These are phyloP conservation scores for Drosophila varians DNA, from an alignment of 1,140 invertebrate genomes.

Conservation along the genomic window DNA sequence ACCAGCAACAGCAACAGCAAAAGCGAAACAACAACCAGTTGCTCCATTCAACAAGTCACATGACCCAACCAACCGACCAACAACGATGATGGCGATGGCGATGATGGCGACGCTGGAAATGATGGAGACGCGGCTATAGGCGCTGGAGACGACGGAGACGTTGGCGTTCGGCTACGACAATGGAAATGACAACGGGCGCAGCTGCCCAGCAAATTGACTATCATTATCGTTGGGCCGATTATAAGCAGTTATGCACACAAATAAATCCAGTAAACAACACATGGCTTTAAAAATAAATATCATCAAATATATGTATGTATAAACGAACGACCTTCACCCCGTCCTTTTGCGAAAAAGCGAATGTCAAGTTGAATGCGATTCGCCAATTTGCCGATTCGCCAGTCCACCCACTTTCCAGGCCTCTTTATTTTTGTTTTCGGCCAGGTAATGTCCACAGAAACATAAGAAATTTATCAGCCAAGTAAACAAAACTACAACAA, in stretches of 20 bases:
- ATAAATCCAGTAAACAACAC: slow-evolving; percentile 28
- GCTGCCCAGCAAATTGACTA: slow-evolving; percentile 69
- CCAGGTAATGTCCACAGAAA: not conserved
- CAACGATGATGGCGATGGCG: slow-evolving; percentile 41
- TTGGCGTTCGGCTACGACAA: slow-evolving; percentile 39
- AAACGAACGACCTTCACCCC: slow-evolving; percentile 66
- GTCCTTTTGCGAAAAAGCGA: slow-evolving; percentile 66
- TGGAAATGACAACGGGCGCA: slow-evolving; percentile 34
- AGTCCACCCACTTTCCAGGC: slow-evolving; percentile 4
- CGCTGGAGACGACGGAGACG: slow-evolving; percentile 24
- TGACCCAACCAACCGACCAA: slow-evolving; percentile 66
- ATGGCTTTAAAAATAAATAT: slow-evolving; percentile 16
- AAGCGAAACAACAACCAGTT: slow-evolving; percentile 71
- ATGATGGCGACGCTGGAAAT: slow-evolving; percentile 36
- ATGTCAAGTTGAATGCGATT: slow-evolving; percentile 78
- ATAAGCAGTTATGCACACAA: slow-evolving; percentile 50
- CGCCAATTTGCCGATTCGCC: slow-evolving; percentile 31
- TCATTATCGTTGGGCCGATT: slow-evolving; percentile 67
- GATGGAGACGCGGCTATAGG: slow-evolving; percentile 42
- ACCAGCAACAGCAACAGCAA: slow-evolving; percentile 12
- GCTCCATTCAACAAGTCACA: slow-evolving; percentile 79
- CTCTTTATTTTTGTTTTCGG: slow-evolving; percentile 15
- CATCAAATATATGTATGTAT: not conserved
- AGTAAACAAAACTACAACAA: no score
- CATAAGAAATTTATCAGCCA: not conserved